Evolutionary conservation across 2,113 vertebrate species (phyloP).

Genomic region (Nothobranchius kuhntae): DNA sequence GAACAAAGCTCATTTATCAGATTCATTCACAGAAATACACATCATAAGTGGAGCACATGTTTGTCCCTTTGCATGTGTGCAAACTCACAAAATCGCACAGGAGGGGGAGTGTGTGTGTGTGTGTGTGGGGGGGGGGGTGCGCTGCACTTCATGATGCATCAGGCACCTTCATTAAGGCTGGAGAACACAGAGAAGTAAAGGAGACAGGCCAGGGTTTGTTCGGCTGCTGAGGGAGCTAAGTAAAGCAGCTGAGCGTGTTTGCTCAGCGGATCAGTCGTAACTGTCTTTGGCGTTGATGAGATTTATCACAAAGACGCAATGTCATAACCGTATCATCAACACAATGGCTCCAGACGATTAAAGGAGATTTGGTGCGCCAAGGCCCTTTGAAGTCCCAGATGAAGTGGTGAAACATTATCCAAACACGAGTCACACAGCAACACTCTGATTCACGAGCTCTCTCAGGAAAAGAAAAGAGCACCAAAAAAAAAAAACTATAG

Average conservation of each 20-base stretch:
- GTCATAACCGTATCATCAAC: slow-evolving; percentile 71
- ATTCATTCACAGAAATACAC: slow-evolving; percentile 71
- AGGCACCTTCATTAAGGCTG: slow-evolving; percentile 72
- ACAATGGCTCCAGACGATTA: slow-evolving; percentile 73
- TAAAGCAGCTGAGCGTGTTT: slow-evolving; percentile 62
- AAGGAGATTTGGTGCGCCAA: slow-evolving; percentile 63
- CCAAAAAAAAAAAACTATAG: slow-evolving; percentile 25
- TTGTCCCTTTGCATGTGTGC: slow-evolving; percentile 24
- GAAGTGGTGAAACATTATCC: slow-evolving; percentile 60
- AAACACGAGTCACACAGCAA: slow-evolving; percentile 48
- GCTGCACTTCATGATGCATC: slow-evolving; percentile 53
- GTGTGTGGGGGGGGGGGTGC: neutral
- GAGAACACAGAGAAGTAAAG: slow-evolving; percentile 64
- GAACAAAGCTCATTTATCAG: slow-evolving; percentile 68
- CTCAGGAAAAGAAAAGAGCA: neutral
- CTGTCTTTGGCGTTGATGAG: slow-evolving; percentile 70
- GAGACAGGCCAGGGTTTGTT: slow-evolving; percentile 73
- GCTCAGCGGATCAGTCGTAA: slow-evolving; percentile 72
- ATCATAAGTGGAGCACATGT: slow-evolving; percentile 38
- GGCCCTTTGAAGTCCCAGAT: slow-evolving; percentile 71
- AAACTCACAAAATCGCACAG: slow-evolving; percentile 26
- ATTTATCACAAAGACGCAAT: slow-evolving; percentile 71
- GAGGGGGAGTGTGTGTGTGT: neutral
- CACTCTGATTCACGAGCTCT: slow-evolving; percentile 26
- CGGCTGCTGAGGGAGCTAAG: slow-evolving; percentile 59